Evolutionary conservation across 64 coral and sea anemone species (phyloP), one percentile per base, ranked within the genome.

Genomic region (Pocillopora verrucosa): DNA sequence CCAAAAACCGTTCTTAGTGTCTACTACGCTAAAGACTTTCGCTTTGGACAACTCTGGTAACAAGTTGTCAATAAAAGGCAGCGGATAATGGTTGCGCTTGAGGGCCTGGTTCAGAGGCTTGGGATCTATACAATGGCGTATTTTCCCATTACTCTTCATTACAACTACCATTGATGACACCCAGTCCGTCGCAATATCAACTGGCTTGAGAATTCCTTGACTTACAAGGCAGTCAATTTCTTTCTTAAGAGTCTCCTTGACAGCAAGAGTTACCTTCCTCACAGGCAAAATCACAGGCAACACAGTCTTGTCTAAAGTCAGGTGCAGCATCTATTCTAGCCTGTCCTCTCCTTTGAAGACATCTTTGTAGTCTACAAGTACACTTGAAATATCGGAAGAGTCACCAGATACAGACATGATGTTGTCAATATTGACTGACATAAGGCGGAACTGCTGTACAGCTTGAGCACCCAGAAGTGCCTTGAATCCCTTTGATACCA

Each of bases 331-430:
- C 36, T 76, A 84, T 80, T 95, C 72, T 56, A 95, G 41, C 41
- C 73, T 89, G 19, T 89, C 86, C 13, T 92, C 89, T 22, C 94
- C 94, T 72, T 0, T 62, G 77, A 95, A 95, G 22, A 95, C 61
- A 65, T 96, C 94, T 1, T 79, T 89, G 59, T 58, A 96, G 15
- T 92, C 73, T 58, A 24, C 57, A 56, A 92, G 41, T 13, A 95
- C 34, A 83, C 38, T 56, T 14, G 75, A 19, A 1, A 20, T 20
- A 16, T 17, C 9, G 10, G 75, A 34, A 26, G 17, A 25, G 5
- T 63, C 59, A 64, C 12, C 60, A 34, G 60, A 11, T 45, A 72
- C 78, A 37, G 20, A 25, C 82, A 92, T 86, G 70, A 92, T 86
- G 61, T 92, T 92, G 10, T 92, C 75, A 78, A 20, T 15, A 38